A percentile compares a stretch with the other conserved stretches of the same genome.
phyloP scores from a whole-genome alignment of 2,888 invertebrate genomes.

The Celastrina argiolus region DNA sequence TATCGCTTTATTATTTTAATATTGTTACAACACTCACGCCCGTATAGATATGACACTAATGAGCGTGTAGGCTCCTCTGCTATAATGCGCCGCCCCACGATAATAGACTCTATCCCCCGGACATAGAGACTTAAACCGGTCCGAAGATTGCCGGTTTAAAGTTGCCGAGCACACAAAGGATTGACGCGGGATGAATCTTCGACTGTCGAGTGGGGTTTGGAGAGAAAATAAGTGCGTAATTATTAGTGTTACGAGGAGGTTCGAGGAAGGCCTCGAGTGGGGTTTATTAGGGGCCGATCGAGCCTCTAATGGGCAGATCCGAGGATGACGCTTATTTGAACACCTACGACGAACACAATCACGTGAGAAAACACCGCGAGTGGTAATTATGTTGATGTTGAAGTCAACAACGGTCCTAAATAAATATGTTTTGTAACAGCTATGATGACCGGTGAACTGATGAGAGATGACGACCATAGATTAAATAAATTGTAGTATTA shows the following conservation, averaged over 20 bases:
- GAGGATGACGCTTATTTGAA: conserved; percentile 19
- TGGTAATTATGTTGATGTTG: neutral
- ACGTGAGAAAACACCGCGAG: conserved; percentile 9
- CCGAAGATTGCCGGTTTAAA: conserved; percentile 25
- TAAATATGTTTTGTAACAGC: neutral
- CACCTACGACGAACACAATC: conserved; percentile 13
- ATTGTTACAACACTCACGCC: conserved; percentile 64
- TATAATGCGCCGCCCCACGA: conserved; percentile 34
- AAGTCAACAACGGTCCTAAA: conserved; percentile 2
- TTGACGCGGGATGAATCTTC: conserved; percentile 69
- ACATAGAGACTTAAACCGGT: neutral
- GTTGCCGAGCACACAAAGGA: conserved; percentile 50
- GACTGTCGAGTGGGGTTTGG: conserved; percentile 62
- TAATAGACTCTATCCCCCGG: conserved; percentile 38
- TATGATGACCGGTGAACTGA: neutral
- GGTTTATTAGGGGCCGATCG: conserved; percentile 52
- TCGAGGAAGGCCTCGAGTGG: conserved; percentile 51
- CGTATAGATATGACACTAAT: conserved; percentile 66
- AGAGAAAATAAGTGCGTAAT: conserved; percentile 72
- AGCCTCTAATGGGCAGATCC: conserved; percentile 30
- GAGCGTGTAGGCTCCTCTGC: conserved; percentile 68
- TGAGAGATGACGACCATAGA: too few species aligned
- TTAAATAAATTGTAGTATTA: too few species aligned
- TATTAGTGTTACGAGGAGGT: conserved; percentile 57
- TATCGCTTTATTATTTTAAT: conserved; percentile 72